Evolutionary conservation across 2,888 invertebrate genomes (phyloP).

Genomic region (Drosophila hamatofila): DNA sequence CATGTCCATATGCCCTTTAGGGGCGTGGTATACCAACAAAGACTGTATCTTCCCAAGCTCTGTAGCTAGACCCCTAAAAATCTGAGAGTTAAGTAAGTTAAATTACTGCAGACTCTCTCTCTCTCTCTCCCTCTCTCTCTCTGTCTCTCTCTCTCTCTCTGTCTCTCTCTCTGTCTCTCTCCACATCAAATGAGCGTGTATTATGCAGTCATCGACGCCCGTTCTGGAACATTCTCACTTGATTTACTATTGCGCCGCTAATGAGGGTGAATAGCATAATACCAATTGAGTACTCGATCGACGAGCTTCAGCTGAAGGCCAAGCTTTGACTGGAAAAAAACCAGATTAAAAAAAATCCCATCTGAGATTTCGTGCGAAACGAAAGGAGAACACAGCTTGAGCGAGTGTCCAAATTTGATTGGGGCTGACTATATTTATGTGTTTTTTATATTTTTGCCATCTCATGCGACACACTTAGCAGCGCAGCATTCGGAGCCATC

Average conservation of each 20-base stretch:
- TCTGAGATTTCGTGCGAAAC: not conserved
- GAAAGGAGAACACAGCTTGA: conserved; percentile 24
- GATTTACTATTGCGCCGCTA: not conserved
- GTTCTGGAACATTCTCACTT: not conserved
- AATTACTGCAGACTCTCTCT: not conserved
- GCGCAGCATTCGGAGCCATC: not conserved
- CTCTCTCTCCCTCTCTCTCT: too few species aligned
- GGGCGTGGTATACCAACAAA: too few species aligned
- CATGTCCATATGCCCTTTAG: too few species aligned
- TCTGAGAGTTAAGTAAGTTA: too few species aligned
- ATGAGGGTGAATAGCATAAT: not conserved
- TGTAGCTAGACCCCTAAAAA: too few species aligned
- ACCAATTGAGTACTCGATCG: not conserved
- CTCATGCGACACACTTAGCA: conserved; percentile 40
- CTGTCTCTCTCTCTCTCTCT: too few species aligned
- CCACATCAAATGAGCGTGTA: not conserved
- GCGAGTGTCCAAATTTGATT: conserved; percentile 19
- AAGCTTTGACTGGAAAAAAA: not conserved
- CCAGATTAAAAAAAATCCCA: not conserved
- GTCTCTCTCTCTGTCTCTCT: too few species aligned
- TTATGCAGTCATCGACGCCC: not conserved
- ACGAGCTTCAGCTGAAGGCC: conserved; percentile 2
- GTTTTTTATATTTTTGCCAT: not conserved
- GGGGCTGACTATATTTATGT: not conserved
- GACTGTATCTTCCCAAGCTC: too few species aligned